phyloP scores from a whole-genome alignment of 2,113 vertebrate species.

The Cercocebus atys region DNA sequence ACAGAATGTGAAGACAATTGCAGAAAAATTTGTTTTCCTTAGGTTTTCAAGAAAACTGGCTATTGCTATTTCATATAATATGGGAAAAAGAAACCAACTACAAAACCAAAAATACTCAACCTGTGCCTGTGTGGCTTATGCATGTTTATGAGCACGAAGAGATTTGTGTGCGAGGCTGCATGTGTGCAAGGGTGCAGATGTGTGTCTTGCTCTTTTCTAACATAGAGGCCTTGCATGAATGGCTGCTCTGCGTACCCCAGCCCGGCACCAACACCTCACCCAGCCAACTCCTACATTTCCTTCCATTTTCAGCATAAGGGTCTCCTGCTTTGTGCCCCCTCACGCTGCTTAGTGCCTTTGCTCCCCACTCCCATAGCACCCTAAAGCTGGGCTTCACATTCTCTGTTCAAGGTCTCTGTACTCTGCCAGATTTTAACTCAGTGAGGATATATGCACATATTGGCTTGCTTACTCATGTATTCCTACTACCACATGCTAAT shows the following conservation, averaged over 20 bases:
- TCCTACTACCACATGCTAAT: not conserved
- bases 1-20: not conserved
- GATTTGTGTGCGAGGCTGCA: not conserved
- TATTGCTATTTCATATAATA: not conserved
- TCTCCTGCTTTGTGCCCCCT: not conserved
- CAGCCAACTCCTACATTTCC: fast-evolving
- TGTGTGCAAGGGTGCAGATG: not conserved
- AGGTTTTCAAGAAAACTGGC: too few relatives aligned
- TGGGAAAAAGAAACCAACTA: not conserved
- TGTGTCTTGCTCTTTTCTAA: not conserved
- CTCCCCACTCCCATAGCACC: not conserved
- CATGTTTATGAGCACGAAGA: not conserved
- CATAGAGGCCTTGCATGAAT: too few relatives aligned
- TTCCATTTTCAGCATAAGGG: not conserved
- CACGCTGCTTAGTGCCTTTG: not conserved
- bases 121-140: not conserved
- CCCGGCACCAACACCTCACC: fast-evolving
- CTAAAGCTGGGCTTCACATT: too few relatives aligned
- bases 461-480: not conserved
- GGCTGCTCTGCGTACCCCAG: not conserved
- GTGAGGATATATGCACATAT: not conserved
- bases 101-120: not conserved
- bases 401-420: not conserved
- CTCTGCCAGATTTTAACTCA: not conserved
- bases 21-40: too few relatives aligned